Evolutionary conservation across 2,113 vertebrate species (phyloP).

Genomic region (Saiga tatarica): DNA sequence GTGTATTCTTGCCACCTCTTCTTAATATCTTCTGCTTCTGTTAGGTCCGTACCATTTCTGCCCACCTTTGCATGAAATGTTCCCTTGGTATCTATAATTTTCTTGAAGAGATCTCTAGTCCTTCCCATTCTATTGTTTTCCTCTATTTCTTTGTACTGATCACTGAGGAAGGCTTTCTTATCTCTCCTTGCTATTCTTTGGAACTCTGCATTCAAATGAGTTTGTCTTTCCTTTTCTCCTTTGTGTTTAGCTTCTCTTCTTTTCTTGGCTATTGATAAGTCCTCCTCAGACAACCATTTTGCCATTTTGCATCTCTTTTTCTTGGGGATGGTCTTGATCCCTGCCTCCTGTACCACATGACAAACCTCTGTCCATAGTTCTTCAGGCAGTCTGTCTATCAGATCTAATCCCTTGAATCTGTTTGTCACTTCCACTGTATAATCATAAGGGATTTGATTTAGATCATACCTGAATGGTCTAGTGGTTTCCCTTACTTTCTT

Average conservation of each 20-base stretch:
- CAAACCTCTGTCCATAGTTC: background rate
- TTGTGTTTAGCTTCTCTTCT: background rate
- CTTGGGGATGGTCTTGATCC: background rate
- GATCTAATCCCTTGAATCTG: background rate
- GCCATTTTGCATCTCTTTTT: background rate
- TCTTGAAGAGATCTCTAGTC: background rate
- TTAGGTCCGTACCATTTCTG: background rate
- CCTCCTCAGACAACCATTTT: background rate
- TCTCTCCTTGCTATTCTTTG: background rate
- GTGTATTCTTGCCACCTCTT: background rate
- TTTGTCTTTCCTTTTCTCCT: background rate
- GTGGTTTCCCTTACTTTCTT: background rate
- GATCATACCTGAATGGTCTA: background rate
- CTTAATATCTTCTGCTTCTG: background rate
- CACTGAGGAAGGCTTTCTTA: background rate
- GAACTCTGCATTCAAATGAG: background rate
- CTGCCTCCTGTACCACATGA: background rate
- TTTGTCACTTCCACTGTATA: background rate
- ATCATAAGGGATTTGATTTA: background rate
- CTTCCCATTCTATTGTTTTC: background rate
- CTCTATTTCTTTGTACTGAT: background rate
- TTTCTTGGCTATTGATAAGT: background rate
- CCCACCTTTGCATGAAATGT: background rate
- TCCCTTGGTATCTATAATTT: background rate
- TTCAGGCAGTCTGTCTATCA: background rate